Conservation (phyloP, 2,113 vertebrate species). For the Etheostoma spectabile region DNA sequence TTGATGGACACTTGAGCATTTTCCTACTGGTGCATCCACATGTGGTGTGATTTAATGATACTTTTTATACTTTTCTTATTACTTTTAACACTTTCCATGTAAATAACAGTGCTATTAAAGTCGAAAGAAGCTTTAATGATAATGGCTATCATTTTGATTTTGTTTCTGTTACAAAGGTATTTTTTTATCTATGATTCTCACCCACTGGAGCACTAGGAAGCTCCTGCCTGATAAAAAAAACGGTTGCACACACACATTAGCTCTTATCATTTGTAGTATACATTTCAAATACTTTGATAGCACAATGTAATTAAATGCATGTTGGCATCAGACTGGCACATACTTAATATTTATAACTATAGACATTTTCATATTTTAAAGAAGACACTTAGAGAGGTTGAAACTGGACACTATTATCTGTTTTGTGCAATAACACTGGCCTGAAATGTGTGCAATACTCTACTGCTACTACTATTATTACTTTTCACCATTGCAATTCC, state of each 20-base stretch:
- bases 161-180: background rate
- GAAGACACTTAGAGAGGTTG: too few relatives aligned
- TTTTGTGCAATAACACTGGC: too few relatives aligned
- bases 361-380: slow-evolving; percentile 14
- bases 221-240: too few relatives aligned
- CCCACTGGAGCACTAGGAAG: too few relatives aligned
- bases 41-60: slow-evolving; percentile 5
- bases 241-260: background rate
- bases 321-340: background rate
- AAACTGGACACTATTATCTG: too few relatives aligned
- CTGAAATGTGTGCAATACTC: too few relatives aligned
- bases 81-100: background rate
- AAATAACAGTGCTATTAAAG: background rate
- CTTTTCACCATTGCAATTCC: too few relatives aligned
- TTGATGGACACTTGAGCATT: slow-evolving; percentile 5
- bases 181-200: background rate
- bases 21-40: slow-evolving; percentile 3
- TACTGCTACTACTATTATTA: too few relatives aligned
- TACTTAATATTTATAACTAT: background rate
- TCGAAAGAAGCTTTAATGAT: background rate
- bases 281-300: background rate
- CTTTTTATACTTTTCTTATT: background rate
- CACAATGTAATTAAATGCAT: background rate
- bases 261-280: background rate
- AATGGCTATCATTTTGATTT: background rate